phyloP scores from a whole-genome alignment of 2,797 vertebrate species.

The Syngnathus acus region DNA sequence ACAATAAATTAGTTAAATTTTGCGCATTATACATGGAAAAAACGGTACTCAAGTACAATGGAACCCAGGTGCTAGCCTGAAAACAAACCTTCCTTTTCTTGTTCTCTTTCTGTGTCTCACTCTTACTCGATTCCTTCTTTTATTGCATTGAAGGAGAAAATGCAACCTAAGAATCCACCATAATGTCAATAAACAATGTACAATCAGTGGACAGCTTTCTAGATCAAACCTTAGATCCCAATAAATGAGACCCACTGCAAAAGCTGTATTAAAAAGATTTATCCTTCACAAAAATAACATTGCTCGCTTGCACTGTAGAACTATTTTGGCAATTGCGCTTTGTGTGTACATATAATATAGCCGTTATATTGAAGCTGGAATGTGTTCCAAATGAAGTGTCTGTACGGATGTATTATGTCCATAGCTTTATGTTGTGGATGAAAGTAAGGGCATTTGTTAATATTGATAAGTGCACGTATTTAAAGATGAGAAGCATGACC shows the following conservation, averaged over 20 bases:
- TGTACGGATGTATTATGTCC: constrained; percentile 31
- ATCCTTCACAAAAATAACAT: too few relatives aligned
- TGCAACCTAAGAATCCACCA: neutral
- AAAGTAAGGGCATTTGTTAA: constrained; percentile 68
- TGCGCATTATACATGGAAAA: too few relatives aligned
- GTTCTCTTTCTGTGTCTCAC: neutral
- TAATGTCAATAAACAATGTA: too few relatives aligned
- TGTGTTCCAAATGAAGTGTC: constrained; percentile 1
- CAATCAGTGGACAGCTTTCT: too few relatives aligned
- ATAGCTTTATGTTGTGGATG: constrained; percentile 61
- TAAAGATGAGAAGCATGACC: constrained; percentile 63
- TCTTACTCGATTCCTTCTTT: neutral
- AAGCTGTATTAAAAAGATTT: too few relatives aligned
- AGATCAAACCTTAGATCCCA: too few relatives aligned
- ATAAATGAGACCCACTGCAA: too few relatives aligned
- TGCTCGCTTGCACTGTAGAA: neutral
- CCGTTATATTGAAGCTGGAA: neutral
- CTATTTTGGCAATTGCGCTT: neutral
- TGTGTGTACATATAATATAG: too few relatives aligned
- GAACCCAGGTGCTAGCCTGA: neutral
- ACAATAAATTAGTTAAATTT: too few relatives aligned
- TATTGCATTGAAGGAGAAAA: neutral
- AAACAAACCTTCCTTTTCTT: neutral
- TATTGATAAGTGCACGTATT: constrained; percentile 65
- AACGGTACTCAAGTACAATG: neutral